Base-by-base conservation (phyloP, 2,888 invertebrate species). In the Amblyjoppa fuscipennis region DNA sequence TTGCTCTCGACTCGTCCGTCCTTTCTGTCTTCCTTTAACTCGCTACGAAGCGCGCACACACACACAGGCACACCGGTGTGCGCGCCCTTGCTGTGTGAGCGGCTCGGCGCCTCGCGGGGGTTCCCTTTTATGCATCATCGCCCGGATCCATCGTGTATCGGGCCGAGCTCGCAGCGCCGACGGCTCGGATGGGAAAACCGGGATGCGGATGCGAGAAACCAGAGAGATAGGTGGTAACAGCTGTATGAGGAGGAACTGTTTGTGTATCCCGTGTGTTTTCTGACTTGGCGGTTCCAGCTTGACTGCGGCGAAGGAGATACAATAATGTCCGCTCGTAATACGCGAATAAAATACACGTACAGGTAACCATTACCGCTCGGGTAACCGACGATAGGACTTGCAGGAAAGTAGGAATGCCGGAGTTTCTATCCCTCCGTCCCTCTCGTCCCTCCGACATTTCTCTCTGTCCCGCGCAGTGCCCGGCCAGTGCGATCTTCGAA, bases 51-150 rank as follows among this genome's bases (percentile, higher is more conserved):
- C 74, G 41, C 59, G 56, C 13, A 16, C 64, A 28, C 31, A 16
- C 16, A 61, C 68, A 64, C 77, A 64, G 69, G 38, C 70, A 20
- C 49, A 38, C 34, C 20, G 34, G 45, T 76, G 20, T 76, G 49
- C 45, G 49, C 28, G 34, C 45, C 49, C 76, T 73, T 25, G 64
- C 59, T 56, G 49, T 45, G 74, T 59, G 75, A 56, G 68, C 66
- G 61, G 69, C 69, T 68, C 69, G 70, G 76, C 80, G 79, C 80
- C 83, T 78, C 81, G 80, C 78, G 74, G 84, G 87, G 85, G 81
- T 80, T 82, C 77, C 79, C 81, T 84, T 87, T 81, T 81, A 86
- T 84, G 86, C 71, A 86, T 83, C 84, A 84, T 84, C 84, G 84
- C 85, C 74, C 70, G 74, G 73, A 34, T 73, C 77, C 59, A 71